These are phyloP conservation scores for Aphaenogaster floridana DNA, from an alignment of 1,140 invertebrate genomes.

Conservation along the genomic window DNA sequence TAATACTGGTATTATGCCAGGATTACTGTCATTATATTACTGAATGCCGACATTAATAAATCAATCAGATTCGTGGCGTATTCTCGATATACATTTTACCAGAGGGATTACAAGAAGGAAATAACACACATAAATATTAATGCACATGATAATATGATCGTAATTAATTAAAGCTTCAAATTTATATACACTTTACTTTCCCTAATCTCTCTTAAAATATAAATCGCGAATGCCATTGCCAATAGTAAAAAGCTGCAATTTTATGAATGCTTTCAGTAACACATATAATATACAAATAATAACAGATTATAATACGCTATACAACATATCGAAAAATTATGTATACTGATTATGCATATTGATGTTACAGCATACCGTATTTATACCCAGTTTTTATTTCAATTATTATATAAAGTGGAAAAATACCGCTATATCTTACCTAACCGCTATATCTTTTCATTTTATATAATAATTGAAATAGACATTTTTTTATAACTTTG, in stretches of 20 bases:
- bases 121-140: not conserved
- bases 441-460: not conserved
- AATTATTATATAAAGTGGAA: not conserved
- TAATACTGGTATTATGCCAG: not conserved
- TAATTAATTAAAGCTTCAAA: not conserved
- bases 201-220: not conserved
- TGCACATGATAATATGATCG: not conserved
- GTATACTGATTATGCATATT: not conserved
- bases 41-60: slow-evolving; percentile 23
- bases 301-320: not conserved
- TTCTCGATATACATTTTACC: not conserved
- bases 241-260: not conserved
- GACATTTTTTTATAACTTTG: not conserved
- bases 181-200: not conserved
- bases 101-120: not conserved
- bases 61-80: not conserved
- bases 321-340: not conserved
- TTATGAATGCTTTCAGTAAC: not conserved
- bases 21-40: slow-evolving; percentile 3
- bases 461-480: not conserved
- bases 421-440: not conserved
- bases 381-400: not conserved
- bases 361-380: not conserved
- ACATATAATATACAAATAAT: not conserved
- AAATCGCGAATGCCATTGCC: not conserved